Base-by-base conservation (phyloP, 2,888 invertebrate species). In the Orthosia gothica region DNA sequence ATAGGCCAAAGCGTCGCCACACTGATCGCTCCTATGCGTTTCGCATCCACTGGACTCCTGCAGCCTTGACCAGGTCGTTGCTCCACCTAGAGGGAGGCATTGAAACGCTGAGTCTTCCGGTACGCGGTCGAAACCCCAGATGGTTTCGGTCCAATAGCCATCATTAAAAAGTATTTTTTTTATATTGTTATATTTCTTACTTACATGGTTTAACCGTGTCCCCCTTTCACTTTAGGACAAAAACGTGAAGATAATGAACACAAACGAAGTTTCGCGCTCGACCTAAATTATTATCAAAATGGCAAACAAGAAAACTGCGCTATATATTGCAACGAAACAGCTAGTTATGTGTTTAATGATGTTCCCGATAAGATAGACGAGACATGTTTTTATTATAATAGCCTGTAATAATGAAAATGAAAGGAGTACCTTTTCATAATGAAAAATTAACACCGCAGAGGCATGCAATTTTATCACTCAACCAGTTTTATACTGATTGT, bases 211-310 rank as follows among this genome's bases (percentile, higher is more conserved):
- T 73, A 74, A 57, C 13, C 49, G 32, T 68, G 79, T 40, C 65
- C 66, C n/a, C 64, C 76, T 76, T 83, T 74, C 77, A 74, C 72
- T 69, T 62, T 26, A 72, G 70, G 58, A 74, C 71, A 62, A 65
- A 75, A 78, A 75, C 75, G 66, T 62, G 69, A 69, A 62, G 26
- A 70, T 73, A 75, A 68, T 64, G 59, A 66, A 63, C 61, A 57
- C n/a, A 64, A 59, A 70, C 18, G n/a, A 70, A 70, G 54, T 72
- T 70, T 71, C 71, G 18, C 68, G 65, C 57, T 69, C 62, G 47
- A 67, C 74, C 63, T 79, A 50, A 76, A 82, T 82, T 63, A 63
- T 66, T 84, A 70, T 76, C 57, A 5, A 52, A 62, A 69, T 52
- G 11, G 40, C 26, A 62, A 74, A 68, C 26, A 69, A 62, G 26